A percentile compares a stretch with the other conserved stretches of the same genome.
Evolutionary conservation across 2,888 invertebrate species (phyloP).

Genomic region (Cephalotes varians): DNA sequence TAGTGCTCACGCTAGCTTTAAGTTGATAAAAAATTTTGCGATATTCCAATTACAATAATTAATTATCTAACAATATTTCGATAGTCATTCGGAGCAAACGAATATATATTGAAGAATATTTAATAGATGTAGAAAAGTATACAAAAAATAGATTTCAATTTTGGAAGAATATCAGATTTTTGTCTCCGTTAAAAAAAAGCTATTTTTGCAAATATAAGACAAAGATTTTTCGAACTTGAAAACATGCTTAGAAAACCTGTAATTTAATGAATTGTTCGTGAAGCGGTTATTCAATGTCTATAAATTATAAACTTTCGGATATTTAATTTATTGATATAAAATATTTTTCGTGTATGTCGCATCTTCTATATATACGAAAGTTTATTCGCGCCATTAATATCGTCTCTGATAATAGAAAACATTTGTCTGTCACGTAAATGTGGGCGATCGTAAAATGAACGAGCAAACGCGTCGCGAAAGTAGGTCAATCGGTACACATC

Average conservation of each 20-base stretch:
- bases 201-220: constrained; percentile 3
- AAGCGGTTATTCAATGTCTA: neutral
- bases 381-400: neutral
- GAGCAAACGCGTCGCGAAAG: neutral
- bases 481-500: neutral
- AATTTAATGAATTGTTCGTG: neutral
- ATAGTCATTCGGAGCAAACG: neutral
- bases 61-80: constrained; percentile 9
- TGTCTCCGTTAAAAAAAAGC: neutral
- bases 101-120: neutral
- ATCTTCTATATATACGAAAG: neutral
- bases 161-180: neutral
- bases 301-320: neutral
- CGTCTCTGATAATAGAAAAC: neutral
- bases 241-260: neutral
- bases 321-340: neutral
- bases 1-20: constrained; percentile 1
- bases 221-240: neutral
- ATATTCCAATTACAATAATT: constrained; percentile 32
- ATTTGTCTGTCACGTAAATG: neutral
- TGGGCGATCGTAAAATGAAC: neutral
- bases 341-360: neutral
- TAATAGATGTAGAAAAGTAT: neutral
- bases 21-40: constrained; percentile 14
- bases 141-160: neutral